phyloP scores from a whole-genome alignment of 2,888 invertebrate genomes.

The Lasioglossum leucozonium region DNA sequence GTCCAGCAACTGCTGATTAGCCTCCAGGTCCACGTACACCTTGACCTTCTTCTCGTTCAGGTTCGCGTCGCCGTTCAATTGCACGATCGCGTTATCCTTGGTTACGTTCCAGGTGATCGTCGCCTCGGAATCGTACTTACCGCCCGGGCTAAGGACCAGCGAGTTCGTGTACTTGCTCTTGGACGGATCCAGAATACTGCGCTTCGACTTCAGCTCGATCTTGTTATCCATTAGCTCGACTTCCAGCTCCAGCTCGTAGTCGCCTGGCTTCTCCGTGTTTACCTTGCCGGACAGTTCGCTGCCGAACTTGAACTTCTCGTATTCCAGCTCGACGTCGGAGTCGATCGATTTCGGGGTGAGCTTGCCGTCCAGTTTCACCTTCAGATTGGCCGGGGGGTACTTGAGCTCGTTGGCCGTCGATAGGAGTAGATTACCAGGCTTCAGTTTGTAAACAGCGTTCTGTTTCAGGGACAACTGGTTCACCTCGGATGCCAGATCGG shows the following conservation, averaged over 20 bases:
- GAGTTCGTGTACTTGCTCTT: conserved; percentile 88
- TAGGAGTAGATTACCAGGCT: conserved; percentile 84
- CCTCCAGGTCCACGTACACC: conserved; percentile 85
- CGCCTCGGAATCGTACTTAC: conserved; percentile 88
- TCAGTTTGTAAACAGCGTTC: conserved; percentile 52
- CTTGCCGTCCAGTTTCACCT: conserved; percentile 86
- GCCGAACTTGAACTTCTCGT: conserved; percentile 87
- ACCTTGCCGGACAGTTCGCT: conserved; percentile 85
- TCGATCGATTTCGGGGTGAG: conserved; percentile 86
- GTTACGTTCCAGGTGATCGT: conserved; percentile 86
- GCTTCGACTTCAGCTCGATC: conserved; percentile 86
- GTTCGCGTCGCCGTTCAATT: conserved; percentile 86
- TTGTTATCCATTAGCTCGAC: conserved; percentile 85
- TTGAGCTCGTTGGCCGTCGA: conserved; percentile 85
- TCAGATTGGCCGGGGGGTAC: conserved; percentile 74
- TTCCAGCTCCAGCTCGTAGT: conserved; percentile 87
- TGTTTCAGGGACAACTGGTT: conserved; percentile 86
- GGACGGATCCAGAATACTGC: conserved; percentile 86
- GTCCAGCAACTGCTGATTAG: conserved; percentile 84
- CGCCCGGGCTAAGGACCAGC: conserved; percentile 87
- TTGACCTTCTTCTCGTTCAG: conserved; percentile 87
- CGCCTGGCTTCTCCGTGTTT: conserved; percentile 84
- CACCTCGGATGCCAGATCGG: conserved; percentile 86
- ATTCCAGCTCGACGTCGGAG: conserved; percentile 86
- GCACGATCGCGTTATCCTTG: conserved; percentile 85